These are phyloP conservation scores for Poliocrania exsul DNA, from an alignment of 2,797 vertebrate species.

Conservation along the genomic window DNA sequence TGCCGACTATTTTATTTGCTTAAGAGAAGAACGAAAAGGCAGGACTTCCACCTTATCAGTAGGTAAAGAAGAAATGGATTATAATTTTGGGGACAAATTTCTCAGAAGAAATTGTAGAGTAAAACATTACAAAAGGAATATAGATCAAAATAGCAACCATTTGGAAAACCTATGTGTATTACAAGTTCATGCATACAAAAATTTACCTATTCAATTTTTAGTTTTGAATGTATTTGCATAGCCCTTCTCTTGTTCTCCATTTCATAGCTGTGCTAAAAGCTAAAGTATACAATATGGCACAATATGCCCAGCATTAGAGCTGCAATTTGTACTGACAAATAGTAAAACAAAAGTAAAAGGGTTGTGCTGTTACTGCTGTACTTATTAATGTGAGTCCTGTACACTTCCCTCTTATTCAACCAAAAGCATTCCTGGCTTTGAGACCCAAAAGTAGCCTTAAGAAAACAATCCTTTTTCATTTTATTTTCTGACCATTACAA, in stretches of 20 bases:
- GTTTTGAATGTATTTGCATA: not conserved
- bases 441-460: not conserved
- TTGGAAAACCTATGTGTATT: not conserved
- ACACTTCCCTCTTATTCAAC: not conserved
- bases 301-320: not conserved
- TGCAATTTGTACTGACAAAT: not conserved
- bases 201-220: not conserved
- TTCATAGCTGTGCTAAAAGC: not conserved
- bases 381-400: not conserved
- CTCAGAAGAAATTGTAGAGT: not conserved
- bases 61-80: not conserved
- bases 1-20: not conserved
- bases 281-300: not conserved
- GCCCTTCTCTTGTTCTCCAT: fast-evolving
- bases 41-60: not conserved
- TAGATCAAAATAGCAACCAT: not conserved
- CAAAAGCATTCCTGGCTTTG: not conserved
- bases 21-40: not conserved
- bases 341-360: not conserved
- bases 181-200: not conserved
- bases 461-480: not conserved
- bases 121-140: not conserved
- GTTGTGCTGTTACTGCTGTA: not conserved
- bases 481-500: not conserved
- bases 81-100: not conserved